Conservation (phyloP, 2,797 vertebrate species). For the Crocidura indochinensis region DNA sequence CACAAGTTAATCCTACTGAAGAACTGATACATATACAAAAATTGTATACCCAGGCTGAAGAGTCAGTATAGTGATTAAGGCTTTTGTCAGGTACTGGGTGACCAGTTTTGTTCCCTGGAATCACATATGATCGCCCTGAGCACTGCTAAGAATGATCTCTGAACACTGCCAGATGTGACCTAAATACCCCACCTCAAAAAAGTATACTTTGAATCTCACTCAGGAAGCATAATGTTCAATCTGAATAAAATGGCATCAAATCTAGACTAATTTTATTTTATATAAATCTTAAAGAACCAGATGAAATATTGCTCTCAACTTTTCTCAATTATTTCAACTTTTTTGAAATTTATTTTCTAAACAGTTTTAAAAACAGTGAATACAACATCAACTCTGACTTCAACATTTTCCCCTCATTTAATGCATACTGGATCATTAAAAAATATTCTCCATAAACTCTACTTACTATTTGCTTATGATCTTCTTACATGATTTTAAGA, state of each 20-base stretch:
- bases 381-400: background rate
- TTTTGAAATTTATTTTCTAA: constrained; percentile 23
- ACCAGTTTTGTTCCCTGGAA: no score
- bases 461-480: background rate
- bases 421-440: background rate
- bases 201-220: background rate
- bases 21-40: constrained; percentile 33
- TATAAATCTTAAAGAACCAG: constrained; percentile 32
- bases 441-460: background rate
- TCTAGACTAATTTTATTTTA: background rate
- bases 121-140: no score
- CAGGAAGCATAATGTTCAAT: background rate
- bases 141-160: no score
- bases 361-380: background rate
- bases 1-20: constrained; percentile 56
- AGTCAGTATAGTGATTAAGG: no score
- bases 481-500: background rate
- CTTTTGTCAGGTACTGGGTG: no score
- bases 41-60: constrained; percentile 2
- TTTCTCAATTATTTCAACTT: constrained; percentile 1
- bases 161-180: no score
- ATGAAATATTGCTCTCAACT: background rate
- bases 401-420: background rate
- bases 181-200: no score
- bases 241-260: constrained; percentile 32